A percentile compares a stretch with the other conserved stretches of the same genome.
Conservation (phyloP, 64 coral and sea anemone species). For the Anthopleura sola region DNA sequence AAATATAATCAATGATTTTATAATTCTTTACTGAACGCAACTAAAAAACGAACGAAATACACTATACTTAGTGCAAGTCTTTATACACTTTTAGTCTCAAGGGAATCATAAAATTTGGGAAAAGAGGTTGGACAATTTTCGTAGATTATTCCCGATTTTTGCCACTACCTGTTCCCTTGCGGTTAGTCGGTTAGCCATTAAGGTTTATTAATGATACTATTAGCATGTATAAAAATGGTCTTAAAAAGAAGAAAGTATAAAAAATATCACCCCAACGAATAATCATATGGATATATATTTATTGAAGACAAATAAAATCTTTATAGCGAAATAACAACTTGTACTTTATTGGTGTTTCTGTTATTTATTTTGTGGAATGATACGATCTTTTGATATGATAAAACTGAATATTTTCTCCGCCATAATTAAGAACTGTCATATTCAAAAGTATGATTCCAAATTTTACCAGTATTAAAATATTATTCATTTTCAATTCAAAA, state of each 20-base stretch:
- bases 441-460: too few relatives aligned
- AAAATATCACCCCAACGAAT: background rate
- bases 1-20: constrained; percentile 2
- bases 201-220: background rate
- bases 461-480: too few relatives aligned
- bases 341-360: background rate
- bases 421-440: too few relatives aligned
- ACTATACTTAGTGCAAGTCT: background rate
- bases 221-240: background rate
- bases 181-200: constrained; percentile 2
- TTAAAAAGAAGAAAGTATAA: background rate
- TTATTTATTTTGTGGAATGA: background rate
- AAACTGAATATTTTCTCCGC: background rate
- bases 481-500: too few relatives aligned
- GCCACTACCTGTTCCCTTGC: background rate
- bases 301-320: background rate
- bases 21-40: background rate
- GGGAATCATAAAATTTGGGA: background rate
- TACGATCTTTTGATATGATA: background rate
- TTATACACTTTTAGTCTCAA: background rate
- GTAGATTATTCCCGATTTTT: background rate
- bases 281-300: constrained; percentile 7
- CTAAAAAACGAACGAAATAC: background rate
- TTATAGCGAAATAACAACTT: background rate
- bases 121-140: background rate